Conservation (phyloP, 1,140 invertebrate genomes). For the Drosophila nigromelanica region DNA sequence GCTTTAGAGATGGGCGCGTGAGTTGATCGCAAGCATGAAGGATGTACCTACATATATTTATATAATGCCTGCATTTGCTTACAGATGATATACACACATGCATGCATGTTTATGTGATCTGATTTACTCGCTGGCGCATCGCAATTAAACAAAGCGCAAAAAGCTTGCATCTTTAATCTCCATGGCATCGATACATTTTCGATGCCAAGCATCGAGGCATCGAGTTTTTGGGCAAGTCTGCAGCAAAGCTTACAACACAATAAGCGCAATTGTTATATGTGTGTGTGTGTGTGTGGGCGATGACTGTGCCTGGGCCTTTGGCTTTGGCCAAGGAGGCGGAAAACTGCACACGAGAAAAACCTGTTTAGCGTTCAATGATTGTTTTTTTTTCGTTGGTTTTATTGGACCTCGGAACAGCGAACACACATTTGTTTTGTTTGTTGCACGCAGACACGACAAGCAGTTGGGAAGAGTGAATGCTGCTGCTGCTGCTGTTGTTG, state of each 20-base stretch:
- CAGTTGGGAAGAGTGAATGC: slow-evolving; percentile 49
- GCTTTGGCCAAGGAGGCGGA: slow-evolving; percentile 71
- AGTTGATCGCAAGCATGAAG: slow-evolving; percentile 23
- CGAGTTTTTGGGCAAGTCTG: slow-evolving; percentile 17
- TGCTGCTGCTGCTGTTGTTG: slow-evolving; percentile 15
- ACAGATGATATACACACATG: neutral
- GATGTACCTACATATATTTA: neutral
- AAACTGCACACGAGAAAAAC: slow-evolving; percentile 80
- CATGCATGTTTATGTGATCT: neutral
- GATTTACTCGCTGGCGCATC: neutral
- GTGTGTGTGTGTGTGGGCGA: slow-evolving; percentile 38
- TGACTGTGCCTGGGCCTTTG: slow-evolving; percentile 40
- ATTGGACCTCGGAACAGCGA: slow-evolving; percentile 31
- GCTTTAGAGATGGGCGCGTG: slow-evolving; percentile 34
- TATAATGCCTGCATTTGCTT: slow-evolving; percentile 1
- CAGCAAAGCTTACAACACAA: slow-evolving; percentile 23
- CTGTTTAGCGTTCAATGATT: slow-evolving; percentile 80
- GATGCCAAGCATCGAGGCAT: slow-evolving; percentile 17
- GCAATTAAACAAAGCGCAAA: slow-evolving; percentile 1
- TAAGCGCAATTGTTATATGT: slow-evolving; percentile 33
- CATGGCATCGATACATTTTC: slow-evolving; percentile 29
- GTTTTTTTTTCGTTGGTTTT: slow-evolving; percentile 45
- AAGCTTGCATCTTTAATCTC: slow-evolving; percentile 15
- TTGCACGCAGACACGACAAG: slow-evolving; percentile 26
- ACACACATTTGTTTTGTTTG: slow-evolving; percentile 53